These are phyloP conservation scores for Clivina fossor DNA, from an alignment of 2,888 invertebrate genomes.

Conservation along the genomic window DNA sequence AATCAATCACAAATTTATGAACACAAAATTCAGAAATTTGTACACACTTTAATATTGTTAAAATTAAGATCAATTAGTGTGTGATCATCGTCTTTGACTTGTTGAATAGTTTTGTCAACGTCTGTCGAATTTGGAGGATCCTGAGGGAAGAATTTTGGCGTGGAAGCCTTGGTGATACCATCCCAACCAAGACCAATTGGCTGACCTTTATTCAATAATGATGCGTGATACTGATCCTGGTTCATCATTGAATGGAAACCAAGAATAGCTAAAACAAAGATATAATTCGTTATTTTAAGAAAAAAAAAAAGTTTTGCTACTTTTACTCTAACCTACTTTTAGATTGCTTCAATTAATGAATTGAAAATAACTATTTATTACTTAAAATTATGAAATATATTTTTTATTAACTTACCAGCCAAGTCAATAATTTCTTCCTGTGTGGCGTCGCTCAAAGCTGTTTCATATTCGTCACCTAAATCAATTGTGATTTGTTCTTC, in stretches of 20 bases:
- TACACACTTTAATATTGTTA: slow-evolving; percentile 95
- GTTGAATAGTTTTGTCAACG: slow-evolving; percentile 87
- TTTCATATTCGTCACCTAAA: slow-evolving; percentile 91
- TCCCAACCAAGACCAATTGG: slow-evolving; percentile 90
- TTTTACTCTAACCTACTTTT: not conserved
- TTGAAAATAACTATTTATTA: too few species aligned
- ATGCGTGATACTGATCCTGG: slow-evolving; percentile 99
- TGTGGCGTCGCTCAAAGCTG: slow-evolving; percentile 82
- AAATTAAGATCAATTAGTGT: slow-evolving; percentile 91
- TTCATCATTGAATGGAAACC: slow-evolving; percentile 99
- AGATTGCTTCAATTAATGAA: not conserved
- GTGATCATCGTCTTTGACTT: slow-evolving; percentile 86
- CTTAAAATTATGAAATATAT: too few species aligned
- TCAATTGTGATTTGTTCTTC: slow-evolving; percentile 93
- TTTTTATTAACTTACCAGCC: slow-evolving; percentile 66
- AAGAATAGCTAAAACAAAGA: slow-evolving; percentile 76
- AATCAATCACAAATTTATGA: not conserved
- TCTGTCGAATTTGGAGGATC: slow-evolving; percentile 98
- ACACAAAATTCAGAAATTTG: not conserved
- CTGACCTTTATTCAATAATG: slow-evolving; percentile 88
- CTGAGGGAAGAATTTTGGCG: slow-evolving; percentile 85
- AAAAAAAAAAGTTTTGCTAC: not conserved
- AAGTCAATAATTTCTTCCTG: slow-evolving; percentile 98
- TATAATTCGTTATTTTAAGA: slow-evolving; percentile 16
- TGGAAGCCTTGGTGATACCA: slow-evolving; percentile 92